Conservation (phyloP, 2,888 invertebrate species). For the Chrysodeixis includens region DNA sequence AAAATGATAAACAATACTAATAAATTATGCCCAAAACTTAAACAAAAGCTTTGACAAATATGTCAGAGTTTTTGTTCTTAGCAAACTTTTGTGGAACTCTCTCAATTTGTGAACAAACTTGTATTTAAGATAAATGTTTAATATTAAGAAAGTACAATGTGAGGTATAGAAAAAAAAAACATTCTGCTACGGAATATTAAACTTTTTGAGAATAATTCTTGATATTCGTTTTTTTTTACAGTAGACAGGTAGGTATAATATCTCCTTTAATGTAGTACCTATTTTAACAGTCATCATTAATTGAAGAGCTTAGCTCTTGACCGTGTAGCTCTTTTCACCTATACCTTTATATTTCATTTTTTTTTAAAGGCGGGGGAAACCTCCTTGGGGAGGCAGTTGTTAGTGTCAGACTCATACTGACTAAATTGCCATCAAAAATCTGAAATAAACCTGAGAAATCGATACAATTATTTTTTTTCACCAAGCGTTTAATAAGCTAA, state of each 20-base stretch:
- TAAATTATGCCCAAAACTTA: neutral
- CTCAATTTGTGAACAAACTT: neutral
- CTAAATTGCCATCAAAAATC: too few relatives aligned
- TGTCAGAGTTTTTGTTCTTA: neutral
- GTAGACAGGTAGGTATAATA: too few relatives aligned
- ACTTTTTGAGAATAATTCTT: neutral
- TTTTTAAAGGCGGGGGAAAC: too few relatives aligned
- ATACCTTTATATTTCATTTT: too few relatives aligned
- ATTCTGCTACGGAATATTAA: neutral
- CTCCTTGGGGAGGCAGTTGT: too few relatives aligned
- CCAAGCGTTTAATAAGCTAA: too few relatives aligned
- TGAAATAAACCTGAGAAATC: too few relatives aligned
- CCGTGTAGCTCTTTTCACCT: too few relatives aligned
- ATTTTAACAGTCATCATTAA: too few relatives aligned
- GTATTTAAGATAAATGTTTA: neutral
- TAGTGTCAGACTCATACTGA: too few relatives aligned
- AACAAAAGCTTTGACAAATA: slow-evolving; percentile 1
- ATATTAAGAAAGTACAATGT: neutral
- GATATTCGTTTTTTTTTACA: neutral
- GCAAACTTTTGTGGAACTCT: neutral
- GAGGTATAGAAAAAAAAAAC: neutral
- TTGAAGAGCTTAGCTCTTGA: too few relatives aligned
- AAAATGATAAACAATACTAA: slow-evolving; percentile 5
- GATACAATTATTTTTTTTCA: too few relatives aligned
- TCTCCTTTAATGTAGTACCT: slow-evolving; percentile 6